These are phyloP conservation scores for Cephus runcator DNA, from an alignment of 2,888 invertebrate species.

Conservation along the genomic window DNA sequence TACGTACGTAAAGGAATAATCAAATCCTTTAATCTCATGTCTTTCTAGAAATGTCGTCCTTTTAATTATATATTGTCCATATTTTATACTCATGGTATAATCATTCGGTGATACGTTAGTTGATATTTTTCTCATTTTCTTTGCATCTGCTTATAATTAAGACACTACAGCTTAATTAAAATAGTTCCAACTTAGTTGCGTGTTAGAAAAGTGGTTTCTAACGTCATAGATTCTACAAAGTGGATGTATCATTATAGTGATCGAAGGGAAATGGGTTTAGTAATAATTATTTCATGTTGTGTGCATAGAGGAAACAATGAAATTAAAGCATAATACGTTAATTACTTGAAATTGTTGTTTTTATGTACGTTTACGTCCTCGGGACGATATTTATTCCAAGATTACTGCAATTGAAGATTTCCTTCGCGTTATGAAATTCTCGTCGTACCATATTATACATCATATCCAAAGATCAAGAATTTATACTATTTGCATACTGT, in stretches of 20 bases:
- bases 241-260: not conserved
- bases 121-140: too few species aligned
- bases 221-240: not conserved
- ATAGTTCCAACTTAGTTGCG: not conserved
- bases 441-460: not conserved
- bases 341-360: not conserved
- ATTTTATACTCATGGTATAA: not conserved
- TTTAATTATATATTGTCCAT: not conserved
- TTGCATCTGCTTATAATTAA: not conserved
- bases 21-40: not conserved
- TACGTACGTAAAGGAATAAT: not conserved
- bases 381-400: not conserved
- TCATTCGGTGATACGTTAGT: not conserved
- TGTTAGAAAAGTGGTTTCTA: not conserved
- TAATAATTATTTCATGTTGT: not conserved
- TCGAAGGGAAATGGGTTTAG: not conserved
- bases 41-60: not conserved
- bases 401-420: not conserved
- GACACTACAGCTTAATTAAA: not conserved
- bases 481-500: not conserved
- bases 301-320: not conserved
- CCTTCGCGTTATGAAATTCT: not conserved
- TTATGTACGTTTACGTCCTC: not conserved
- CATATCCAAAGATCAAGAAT: not conserved
- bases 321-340: not conserved